Evolutionary conservation across 1,140 invertebrate species (phyloP), one percentile per base, ranked within the genome.

Genomic region (Dendroctonus valens): DNA sequence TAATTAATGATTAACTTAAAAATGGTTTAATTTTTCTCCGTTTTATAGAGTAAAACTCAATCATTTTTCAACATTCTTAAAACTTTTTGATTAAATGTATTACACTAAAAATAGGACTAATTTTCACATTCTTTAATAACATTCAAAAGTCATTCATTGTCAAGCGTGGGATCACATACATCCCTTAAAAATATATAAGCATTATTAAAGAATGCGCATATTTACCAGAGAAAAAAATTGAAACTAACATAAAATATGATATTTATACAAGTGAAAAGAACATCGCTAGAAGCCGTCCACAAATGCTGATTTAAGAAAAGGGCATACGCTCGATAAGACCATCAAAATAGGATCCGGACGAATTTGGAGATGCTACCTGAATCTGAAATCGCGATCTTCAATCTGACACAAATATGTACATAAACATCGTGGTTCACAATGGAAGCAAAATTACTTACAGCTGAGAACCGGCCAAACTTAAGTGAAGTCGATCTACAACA

Each of bases 1-100:
- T 26, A 26, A 26, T 26, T 26, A 26, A 26, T 26, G 3, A 26
- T 26, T 26, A 26, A 26, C 26, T 26, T 26, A 26, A 26, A 26
- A 26, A 26, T 26, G 26, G 26, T 26, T 26, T 26, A 1, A 26
- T 26, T 26, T 26, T 26, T 2, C 26, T 26, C 26, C 3, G 3
- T 26, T 26, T 26, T 26, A 26, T 26, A 2, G 26, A 26, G 26
- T 1, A 26, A 26, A 26, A 26, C 26, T 26, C 53, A 57, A 65
- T 57, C 39, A 41, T 50, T 54, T 65, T 38, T 65, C 50, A 53
- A 65, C 62, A 65, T 57, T 41, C 44, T 65, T 57, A 41, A 59
- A 54, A 12, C 38, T 51, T 57, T 65, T 65, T 65, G 53, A 65
- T 65, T 65, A 65, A 65, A 65, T 49, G 52, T 57, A 65, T 65